Percentiles rank a stretch among this genome's conserved stretches.
Conservation (phyloP, 2,888 invertebrate species). For the Phyllotreta cruciferae region DNA sequence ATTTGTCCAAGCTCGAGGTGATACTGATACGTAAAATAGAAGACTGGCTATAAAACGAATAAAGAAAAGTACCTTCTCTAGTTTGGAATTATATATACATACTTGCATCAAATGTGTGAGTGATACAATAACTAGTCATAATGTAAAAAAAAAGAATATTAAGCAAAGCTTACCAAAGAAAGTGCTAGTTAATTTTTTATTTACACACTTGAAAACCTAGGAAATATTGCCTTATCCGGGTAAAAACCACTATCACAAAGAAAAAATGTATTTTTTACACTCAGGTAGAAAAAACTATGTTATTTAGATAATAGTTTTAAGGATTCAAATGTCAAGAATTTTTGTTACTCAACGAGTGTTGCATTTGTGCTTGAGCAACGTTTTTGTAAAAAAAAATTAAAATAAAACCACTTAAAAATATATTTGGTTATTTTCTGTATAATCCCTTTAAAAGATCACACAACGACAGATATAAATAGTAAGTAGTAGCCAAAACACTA, state of each 20-base stretch:
- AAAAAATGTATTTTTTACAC: slow-evolving; percentile 56
- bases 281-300: slow-evolving; percentile 50
- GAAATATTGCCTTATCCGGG: slow-evolving; percentile 44
- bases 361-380: slow-evolving; percentile 33
- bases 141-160: slow-evolving; percentile 39
- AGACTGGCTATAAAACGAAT: slow-evolving; percentile 13
- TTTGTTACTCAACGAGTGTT: slow-evolving; percentile 36
- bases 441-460: neutral
- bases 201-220: slow-evolving; percentile 39
- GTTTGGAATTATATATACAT: slow-evolving; percentile 25
- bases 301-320: slow-evolving; percentile 35
- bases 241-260: slow-evolving; percentile 51
- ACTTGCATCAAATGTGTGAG: slow-evolving; percentile 33
- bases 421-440: slow-evolving; percentile 11
- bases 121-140: slow-evolving; percentile 58
- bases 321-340: slow-evolving; percentile 35
- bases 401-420: slow-evolving; percentile 31
- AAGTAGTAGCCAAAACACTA: too few relatives aligned
- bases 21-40: slow-evolving; percentile 13
- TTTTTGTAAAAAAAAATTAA: slow-evolving; percentile 32
- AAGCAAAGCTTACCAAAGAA: slow-evolving; percentile 57
- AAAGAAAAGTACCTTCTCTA: slow-evolving; percentile 21
- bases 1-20: slow-evolving; percentile 22
- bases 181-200: slow-evolving; percentile 51
- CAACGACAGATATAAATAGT: neutral